Percentiles rank a stretch among this genome's conserved stretches.
These are phyloP conservation scores for Nasonia longicornis DNA, from an alignment of 1,140 invertebrate genomes.

Conservation along the genomic window DNA sequence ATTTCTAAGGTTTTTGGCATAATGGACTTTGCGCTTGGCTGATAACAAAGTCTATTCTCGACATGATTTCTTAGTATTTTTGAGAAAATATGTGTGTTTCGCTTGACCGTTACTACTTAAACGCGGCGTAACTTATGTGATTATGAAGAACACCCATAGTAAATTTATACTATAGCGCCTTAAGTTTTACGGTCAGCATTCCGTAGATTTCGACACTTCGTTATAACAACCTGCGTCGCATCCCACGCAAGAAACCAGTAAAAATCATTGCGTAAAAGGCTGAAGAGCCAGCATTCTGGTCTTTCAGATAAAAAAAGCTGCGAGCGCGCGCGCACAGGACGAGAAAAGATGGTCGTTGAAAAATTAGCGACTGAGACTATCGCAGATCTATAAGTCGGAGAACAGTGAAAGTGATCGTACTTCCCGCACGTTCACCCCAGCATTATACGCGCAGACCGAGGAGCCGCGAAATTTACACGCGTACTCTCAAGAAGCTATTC, in stretches of 20 bases:
- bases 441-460: not conserved
- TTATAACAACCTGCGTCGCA: not conserved
- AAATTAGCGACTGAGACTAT: slow-evolving; percentile 44
- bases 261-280: not conserved
- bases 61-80: no score
- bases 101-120: no score
- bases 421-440: slow-evolving; percentile 45
- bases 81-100: no score
- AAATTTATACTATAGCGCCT: no score
- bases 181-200: no score
- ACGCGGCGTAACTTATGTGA: no score
- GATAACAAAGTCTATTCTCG: no score
- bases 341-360: slow-evolving; percentile 31
- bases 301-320: not conserved
- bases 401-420: slow-evolving; percentile 59
- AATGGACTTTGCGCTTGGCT: no score
- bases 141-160: no score
- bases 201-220: no score
- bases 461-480: not conserved
- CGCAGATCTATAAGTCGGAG: slow-evolving; percentile 34
- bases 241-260: not conserved
- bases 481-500: not conserved
- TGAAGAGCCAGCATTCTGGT: not conserved
- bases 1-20: no score
- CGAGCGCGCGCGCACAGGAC: not conserved